phyloP scores from a whole-genome alignment of 2,888 invertebrate genomes.

The Mesoligia furuncula region DNA sequence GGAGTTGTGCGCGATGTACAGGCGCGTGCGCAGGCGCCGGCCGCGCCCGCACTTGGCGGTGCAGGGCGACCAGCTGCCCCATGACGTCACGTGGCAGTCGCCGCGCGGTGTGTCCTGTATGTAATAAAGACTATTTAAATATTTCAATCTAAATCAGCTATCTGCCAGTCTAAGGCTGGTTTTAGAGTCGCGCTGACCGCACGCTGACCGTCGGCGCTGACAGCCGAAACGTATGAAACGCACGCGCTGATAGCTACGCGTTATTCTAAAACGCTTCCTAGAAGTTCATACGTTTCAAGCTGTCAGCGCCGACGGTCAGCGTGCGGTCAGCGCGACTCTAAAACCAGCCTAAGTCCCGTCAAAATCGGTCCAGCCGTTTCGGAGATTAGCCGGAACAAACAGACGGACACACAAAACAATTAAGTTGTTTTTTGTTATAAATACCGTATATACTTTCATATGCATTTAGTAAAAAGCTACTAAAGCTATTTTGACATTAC shows the following conservation, averaged over 20 bases:
- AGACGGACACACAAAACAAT: background rate
- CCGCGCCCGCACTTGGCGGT: constrained; percentile 95
- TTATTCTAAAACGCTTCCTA: too few species aligned
- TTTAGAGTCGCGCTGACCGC: too few species aligned
- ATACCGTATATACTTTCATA: background rate
- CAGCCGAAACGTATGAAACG: too few species aligned
- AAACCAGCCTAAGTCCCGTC: background rate
- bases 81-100: constrained; percentile 92
- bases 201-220: too few species aligned
- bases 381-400: background rate
- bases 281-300: too few species aligned
- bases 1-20: constrained; percentile 74
- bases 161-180: background rate
- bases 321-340: too few species aligned
- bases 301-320: too few species aligned
- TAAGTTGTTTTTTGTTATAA: background rate
- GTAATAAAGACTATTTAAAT: background rate
- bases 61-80: constrained; percentile 96
- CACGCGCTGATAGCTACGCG: too few species aligned
- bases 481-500: background rate
- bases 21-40: constrained; percentile 89
- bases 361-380: background rate
- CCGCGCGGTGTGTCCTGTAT: constrained; percentile 74
- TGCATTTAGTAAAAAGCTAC: background rate
- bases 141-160: background rate